These are phyloP conservation scores for Regulus satrapa DNA, from an alignment of 2,113 vertebrate genomes.

Conservation along the genomic window DNA sequence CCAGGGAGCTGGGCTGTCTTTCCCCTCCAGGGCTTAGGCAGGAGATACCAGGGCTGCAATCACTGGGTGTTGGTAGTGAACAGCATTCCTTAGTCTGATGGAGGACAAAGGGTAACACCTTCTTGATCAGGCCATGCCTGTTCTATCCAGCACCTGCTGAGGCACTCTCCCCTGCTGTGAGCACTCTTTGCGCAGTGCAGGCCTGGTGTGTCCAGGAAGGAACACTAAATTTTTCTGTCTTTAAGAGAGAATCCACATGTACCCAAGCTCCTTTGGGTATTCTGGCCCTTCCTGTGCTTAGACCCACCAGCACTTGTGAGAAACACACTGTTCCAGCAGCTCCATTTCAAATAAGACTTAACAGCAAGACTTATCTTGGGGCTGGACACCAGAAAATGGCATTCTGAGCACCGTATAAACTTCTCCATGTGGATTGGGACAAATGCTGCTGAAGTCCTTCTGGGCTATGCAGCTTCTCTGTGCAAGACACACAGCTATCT, in stretches of 20 bases:
- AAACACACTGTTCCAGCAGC: not conserved
- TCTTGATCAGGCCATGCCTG: not conserved
- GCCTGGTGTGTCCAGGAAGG: not conserved
- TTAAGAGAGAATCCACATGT: not conserved
- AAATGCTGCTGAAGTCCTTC: not conserved
- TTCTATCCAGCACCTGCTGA: not conserved
- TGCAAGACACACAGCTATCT: not conserved
- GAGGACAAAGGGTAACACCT: not conserved
- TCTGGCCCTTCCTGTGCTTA: not conserved
- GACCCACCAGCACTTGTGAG: not conserved
- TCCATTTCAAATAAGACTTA: not conserved
- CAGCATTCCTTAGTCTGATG: not conserved
- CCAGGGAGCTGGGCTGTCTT: not conserved
- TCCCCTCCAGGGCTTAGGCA: not conserved
- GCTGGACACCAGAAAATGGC: not conserved
- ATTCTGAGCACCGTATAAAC: not conserved
- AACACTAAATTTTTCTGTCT: not conserved
- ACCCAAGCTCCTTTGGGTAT: not conserved
- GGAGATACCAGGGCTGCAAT: not conserved
- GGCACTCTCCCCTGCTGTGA: not conserved
- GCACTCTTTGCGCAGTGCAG: not conserved
- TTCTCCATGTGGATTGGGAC: not conserved
- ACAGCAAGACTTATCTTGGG: not conserved
- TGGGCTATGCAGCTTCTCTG: not conserved
- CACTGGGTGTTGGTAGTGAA: rapidly evolving